phyloP scores from a whole-genome alignment of 2,888 invertebrate genomes.

The Zootermopsis nevadensis region DNA sequence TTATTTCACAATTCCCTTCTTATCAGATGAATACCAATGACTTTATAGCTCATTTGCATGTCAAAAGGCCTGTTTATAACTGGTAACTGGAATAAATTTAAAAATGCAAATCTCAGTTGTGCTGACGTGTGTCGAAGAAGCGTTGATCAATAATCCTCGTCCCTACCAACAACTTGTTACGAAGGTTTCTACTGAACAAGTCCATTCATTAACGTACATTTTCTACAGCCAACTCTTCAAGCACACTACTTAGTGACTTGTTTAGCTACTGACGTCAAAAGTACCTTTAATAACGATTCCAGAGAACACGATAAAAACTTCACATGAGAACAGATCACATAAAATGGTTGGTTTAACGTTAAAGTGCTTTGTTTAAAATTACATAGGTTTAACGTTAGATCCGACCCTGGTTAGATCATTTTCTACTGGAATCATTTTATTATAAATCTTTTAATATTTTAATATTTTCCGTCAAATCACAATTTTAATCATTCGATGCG shows the following conservation, averaged over 20 bases:
- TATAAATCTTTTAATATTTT: too few species aligned
- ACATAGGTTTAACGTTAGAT: background rate
- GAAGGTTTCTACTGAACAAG: background rate
- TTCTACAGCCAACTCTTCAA: background rate
- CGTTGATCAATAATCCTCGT: background rate
- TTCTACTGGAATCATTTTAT: too few species aligned
- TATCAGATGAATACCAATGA: background rate
- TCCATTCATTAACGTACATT: background rate
- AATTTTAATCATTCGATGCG: too few species aligned
- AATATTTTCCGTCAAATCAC: too few species aligned
- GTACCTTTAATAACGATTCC: background rate
- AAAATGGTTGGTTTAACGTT: background rate
- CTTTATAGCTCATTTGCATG: background rate
- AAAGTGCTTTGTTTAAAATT: background rate
- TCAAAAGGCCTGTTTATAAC: background rate
- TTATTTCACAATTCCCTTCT: background rate
- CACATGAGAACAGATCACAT: background rate
- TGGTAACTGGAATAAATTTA: background rate
- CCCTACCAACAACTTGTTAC: background rate
- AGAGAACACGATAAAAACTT: background rate
- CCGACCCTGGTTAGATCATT: too few species aligned
- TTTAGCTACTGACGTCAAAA: background rate
- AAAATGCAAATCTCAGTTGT: background rate
- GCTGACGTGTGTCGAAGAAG: background rate
- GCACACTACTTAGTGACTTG: background rate